Conservation (phyloP, 2,113 vertebrate species). For the Daphoenositta chrysoptera region DNA sequence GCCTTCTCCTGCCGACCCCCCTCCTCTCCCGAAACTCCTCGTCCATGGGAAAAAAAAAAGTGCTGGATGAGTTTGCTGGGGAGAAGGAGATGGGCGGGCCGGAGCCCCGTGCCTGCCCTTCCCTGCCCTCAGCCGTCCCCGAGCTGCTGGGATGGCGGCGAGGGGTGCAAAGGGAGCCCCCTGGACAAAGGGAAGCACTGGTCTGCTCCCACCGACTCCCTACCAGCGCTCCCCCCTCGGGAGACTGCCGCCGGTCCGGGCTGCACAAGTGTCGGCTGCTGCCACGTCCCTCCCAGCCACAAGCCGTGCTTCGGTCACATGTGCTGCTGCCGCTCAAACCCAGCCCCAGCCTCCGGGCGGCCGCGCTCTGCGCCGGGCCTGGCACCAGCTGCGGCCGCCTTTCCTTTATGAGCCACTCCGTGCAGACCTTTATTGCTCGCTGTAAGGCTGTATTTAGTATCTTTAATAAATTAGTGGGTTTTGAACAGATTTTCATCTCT, state of each 20-base stretch:
- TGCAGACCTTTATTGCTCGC: rapidly evolving
- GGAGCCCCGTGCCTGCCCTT: not conserved
- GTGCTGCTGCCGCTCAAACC: not conserved
- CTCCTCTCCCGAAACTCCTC: not conserved
- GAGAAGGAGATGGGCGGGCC: not conserved
- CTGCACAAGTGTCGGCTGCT: rapidly evolving
- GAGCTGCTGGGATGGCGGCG: not conserved
- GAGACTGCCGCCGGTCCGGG: not conserved
- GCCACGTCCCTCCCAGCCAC: not conserved
- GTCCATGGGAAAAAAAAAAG: not conserved
- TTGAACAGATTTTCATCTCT: not conserved
- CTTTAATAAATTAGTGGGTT: not conserved
- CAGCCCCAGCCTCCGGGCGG: not conserved
- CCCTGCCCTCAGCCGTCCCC: too few relatives aligned
- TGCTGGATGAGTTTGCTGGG: not conserved
- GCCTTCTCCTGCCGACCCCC: not conserved
- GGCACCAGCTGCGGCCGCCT: not conserved
- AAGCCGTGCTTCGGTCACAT: not conserved
- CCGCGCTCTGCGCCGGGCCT: too few relatives aligned
- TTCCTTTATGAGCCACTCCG: rapidly evolving
- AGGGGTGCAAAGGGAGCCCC: not conserved
- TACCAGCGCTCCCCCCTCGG: too few relatives aligned
- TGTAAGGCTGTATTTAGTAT: not conserved
- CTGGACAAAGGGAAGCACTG: too few relatives aligned
- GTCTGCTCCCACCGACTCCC: too few relatives aligned